phyloP scores from a whole-genome alignment of 2,113 vertebrate species.

The Muscicapa adusta region DNA sequence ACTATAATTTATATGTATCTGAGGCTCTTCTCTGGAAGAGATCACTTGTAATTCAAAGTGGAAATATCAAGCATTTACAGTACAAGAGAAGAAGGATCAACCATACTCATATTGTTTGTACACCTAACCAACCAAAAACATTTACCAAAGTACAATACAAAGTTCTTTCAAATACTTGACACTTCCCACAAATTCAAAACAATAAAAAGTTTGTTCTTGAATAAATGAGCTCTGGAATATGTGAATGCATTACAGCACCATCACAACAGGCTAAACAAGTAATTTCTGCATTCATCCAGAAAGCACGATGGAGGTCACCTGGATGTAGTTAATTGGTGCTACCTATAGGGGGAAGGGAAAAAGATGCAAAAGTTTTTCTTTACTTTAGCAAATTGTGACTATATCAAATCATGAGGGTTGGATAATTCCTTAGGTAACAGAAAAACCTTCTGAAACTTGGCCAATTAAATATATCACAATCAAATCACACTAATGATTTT shows the following conservation, averaged over 20 bases:
- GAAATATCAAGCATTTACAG: not conserved
- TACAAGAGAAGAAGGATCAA: not conserved
- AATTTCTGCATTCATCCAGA: not conserved
- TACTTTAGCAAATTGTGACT: not conserved
- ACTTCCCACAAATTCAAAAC: not conserved
- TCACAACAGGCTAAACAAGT: not conserved
- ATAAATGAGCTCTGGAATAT: not conserved
- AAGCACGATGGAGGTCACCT: not conserved
- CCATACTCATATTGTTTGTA: not conserved
- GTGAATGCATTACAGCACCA: not conserved
- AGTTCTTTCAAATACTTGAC: not conserved
- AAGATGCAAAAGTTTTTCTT: not conserved
- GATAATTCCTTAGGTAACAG: not conserved
- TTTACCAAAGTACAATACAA: not conserved
- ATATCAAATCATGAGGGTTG: not conserved
- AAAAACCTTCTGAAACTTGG: not conserved
- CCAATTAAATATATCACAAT: not conserved
- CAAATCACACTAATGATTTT: not conserved
- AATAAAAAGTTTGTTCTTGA: not conserved
- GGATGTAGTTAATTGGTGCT: not conserved
- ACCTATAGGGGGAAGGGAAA: not conserved
- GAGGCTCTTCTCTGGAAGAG: not conserved
- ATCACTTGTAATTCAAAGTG: not conserved
- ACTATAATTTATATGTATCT: not conserved
- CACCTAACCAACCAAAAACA: not conserved